Conservation (phyloP, 2,113 vertebrate genomes). For the Semnornis frantzii region DNA sequence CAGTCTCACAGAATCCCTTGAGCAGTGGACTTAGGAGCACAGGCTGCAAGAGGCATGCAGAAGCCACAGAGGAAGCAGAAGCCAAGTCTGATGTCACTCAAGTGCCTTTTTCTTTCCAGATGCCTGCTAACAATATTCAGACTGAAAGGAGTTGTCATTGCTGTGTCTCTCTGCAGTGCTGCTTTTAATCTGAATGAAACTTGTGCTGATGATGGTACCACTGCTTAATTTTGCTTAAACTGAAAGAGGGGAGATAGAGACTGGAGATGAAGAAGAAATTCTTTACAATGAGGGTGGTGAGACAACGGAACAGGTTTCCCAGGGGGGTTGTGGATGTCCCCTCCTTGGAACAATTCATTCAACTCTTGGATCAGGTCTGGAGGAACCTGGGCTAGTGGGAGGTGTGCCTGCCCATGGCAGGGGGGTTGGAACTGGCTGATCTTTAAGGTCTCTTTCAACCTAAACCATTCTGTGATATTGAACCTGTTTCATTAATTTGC, state of each 20-base stretch:
- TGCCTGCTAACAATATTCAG: slow-evolving; percentile 27
- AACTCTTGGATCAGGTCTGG: too few relatives aligned
- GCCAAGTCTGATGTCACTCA: not conserved
- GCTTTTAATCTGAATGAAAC: slow-evolving; percentile 28
- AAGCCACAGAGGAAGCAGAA: not conserved
- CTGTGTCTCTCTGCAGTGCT: not conserved
- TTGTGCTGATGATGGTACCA: slow-evolving; percentile 1
- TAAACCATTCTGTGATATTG: not conserved
- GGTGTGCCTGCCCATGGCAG: too few relatives aligned
- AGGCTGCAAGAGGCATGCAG: not conserved
- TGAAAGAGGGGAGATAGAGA: too few relatives aligned
- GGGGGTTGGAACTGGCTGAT: too few relatives aligned
- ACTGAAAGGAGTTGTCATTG: slow-evolving; percentile 13
- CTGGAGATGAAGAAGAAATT: too few relatives aligned
- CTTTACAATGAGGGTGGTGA: too few relatives aligned
- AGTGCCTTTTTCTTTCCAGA: slow-evolving; percentile 26
- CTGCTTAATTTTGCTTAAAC: slow-evolving; percentile 49
- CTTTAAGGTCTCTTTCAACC: too few relatives aligned
- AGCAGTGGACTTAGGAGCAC: not conserved
- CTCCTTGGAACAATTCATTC: too few relatives aligned
- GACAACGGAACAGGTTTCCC: too few relatives aligned
- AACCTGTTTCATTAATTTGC: slow-evolving; percentile 45
- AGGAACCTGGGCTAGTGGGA: too few relatives aligned
- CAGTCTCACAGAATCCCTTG: slow-evolving; percentile 26
- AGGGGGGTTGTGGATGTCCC: too few relatives aligned